Percentiles rank a stretch among this genome's conserved stretches.
phyloP scores from a whole-genome alignment of 2,888 invertebrate genomes.

The Drosophila meridiana region DNA sequence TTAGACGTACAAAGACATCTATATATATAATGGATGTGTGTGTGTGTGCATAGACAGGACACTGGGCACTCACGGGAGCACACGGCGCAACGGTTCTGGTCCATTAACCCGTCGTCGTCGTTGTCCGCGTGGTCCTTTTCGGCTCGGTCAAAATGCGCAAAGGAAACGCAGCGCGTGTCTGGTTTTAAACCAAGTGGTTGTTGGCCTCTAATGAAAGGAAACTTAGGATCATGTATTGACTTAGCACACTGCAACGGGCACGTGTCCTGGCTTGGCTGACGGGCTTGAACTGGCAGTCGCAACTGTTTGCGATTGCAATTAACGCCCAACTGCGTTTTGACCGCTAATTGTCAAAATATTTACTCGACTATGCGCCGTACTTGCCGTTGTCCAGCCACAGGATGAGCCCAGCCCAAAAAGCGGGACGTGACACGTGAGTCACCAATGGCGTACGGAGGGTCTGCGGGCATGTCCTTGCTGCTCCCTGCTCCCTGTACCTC shows the following conservation, averaged over 20 bases:
- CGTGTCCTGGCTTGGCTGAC: constrained; percentile 47
- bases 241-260: constrained; percentile 51
- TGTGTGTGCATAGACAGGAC: constrained; percentile 18
- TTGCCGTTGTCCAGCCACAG: constrained; percentile 13
- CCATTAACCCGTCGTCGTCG: constrained; percentile 82
- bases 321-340: constrained; percentile 73
- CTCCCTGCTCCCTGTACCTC: neutral
- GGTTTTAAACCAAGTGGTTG: constrained; percentile 23
- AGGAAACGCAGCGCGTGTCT: constrained; percentile 62
- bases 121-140: constrained; percentile 59
- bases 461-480: constrained; percentile 6
- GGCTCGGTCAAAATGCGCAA: constrained; percentile 12
- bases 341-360: constrained; percentile 83
- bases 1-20: constrained; percentile 24
- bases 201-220: constrained; percentile 50
- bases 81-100: constrained; percentile 82
- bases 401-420: constrained; percentile 31
- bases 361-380: constrained; percentile 53
- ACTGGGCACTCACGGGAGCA: constrained; percentile 66
- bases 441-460: constrained; percentile 19
- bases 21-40: neutral
- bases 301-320: constrained; percentile 74
- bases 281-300: constrained; percentile 34
- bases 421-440: constrained; percentile 38
- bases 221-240: constrained; percentile 66